Conservation (phyloP, 2,113 vertebrate genomes). For the Brachypteracias leptosomus region DNA sequence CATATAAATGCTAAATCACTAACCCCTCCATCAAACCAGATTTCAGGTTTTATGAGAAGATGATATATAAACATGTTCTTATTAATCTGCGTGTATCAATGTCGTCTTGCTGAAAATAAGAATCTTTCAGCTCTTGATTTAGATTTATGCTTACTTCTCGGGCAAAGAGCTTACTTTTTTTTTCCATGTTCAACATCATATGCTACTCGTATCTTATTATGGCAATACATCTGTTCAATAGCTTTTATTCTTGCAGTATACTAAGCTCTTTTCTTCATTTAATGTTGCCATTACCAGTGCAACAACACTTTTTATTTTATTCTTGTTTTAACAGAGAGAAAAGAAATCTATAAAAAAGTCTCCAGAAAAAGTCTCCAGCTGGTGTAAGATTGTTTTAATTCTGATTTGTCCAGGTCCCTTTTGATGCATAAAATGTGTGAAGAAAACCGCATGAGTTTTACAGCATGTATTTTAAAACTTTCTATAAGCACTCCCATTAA, state of each 20-base stretch:
- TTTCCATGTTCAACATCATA: background rate
- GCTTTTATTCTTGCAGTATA: background rate
- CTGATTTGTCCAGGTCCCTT: background rate
- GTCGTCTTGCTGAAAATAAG: background rate
- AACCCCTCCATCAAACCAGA: background rate
- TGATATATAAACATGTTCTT: background rate
- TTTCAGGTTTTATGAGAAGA: background rate
- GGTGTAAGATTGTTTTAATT: background rate
- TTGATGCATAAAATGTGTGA: background rate
- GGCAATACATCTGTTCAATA: background rate
- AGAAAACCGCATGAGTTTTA: background rate
- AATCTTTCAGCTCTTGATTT: background rate
- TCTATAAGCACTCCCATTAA: too few species aligned
- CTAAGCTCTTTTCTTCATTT: background rate
- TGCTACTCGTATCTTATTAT: background rate
- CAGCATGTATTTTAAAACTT: too few species aligned
- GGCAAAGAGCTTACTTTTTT: background rate
- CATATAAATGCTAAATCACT: background rate
- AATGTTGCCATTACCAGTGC: background rate
- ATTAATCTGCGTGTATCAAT: background rate
- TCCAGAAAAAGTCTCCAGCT: background rate
- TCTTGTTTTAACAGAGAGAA: background rate
- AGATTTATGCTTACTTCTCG: background rate
- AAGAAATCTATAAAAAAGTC: background rate
- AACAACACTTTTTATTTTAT: background rate